A percentile compares a stretch with the other conserved stretches of the same genome.
Conservation (phyloP, 2,888 invertebrate species). For the Stenotaenia linearis region DNA sequence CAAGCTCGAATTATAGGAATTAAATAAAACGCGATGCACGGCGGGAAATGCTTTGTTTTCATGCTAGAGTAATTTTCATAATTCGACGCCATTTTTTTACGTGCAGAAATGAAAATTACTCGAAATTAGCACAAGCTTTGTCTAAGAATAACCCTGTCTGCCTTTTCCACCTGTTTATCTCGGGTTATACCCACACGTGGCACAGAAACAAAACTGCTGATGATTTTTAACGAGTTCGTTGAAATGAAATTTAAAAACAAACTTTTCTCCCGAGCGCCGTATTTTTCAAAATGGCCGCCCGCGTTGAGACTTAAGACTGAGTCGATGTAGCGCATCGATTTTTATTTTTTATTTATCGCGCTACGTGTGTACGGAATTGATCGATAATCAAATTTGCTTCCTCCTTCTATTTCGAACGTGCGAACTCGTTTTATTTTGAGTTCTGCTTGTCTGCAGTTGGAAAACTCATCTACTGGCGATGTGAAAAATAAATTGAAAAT, state of each 20-base stretch:
- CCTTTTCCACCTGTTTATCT: slow-evolving; percentile 19
- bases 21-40: not conserved
- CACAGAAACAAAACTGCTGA: not conserved
- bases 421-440: not conserved
- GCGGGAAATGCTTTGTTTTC: slow-evolving; percentile 11
- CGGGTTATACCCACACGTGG: not conserved
- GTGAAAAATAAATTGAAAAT: no score
- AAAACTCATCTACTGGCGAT: not conserved
- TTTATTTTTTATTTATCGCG: not conserved
- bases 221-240: not conserved
- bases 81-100: not conserved
- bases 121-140: not conserved
- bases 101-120: no score
- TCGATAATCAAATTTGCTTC: not conserved
- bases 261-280: not conserved
- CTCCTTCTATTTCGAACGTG: not conserved
- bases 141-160: not conserved
- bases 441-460: not conserved
- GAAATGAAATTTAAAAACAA: not conserved
- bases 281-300: not conserved
- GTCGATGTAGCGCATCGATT: not conserved
- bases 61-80: not conserved
- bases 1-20: not conserved
- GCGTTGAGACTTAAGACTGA: not conserved
- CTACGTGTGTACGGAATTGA: not conserved